phyloP scores from a whole-genome alignment of 2,113 vertebrate genomes.

The Campylorhamphus procurvoides region DNA sequence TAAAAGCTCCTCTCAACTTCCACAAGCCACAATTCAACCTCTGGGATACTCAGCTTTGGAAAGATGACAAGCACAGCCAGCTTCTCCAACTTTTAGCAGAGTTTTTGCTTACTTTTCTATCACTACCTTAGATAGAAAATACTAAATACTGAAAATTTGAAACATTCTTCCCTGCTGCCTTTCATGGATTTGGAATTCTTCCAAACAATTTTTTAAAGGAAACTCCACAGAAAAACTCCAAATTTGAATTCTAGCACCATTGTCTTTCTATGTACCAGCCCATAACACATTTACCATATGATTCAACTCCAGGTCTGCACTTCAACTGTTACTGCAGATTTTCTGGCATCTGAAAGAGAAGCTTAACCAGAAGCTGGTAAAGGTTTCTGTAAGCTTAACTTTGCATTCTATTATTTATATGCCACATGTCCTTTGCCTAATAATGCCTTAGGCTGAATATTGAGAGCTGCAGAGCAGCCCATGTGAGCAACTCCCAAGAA shows the following conservation, averaged over 20 bases:
- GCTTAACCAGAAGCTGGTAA: neutral
- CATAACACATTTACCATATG: rapidly evolving
- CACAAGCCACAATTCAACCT: neutral
- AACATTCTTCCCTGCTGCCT: neutral
- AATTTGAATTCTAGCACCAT: neutral
- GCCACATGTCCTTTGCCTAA: neutral
- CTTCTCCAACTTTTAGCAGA: neutral
- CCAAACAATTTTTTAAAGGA: neutral
- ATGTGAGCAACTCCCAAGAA: neutral
- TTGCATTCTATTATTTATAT: neutral
- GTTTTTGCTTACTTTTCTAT: neutral
- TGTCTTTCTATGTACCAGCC: neutral
- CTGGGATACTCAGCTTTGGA: neutral
- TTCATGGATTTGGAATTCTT: neutral
- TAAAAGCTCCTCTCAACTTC: neutral
- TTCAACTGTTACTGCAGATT: neutral
- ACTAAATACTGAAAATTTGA: neutral
- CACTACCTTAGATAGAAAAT: neutral
- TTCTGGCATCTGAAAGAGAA: neutral
- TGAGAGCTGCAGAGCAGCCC: neutral
- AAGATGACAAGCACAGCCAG: neutral
- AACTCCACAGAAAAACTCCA: neutral
- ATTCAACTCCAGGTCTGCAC: neutral
- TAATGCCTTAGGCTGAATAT: neutral
- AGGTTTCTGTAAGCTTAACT: neutral